Evolutionary conservation across 2,888 invertebrate genomes (phyloP).

Genomic region (Dolomedes plantarius): DNA sequence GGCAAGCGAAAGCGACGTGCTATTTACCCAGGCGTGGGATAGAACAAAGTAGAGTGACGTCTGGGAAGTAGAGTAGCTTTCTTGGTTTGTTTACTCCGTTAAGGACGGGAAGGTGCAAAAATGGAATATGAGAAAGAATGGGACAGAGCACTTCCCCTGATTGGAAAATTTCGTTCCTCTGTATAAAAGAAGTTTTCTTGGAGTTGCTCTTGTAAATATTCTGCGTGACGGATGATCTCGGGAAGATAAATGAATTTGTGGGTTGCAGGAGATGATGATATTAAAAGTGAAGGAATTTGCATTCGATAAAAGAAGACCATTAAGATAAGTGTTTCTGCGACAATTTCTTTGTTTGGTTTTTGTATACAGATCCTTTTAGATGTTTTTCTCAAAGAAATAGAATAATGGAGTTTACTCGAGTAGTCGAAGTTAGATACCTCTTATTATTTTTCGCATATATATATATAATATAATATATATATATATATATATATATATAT

Average conservation of each 20-base stretch:
- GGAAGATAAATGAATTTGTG: background rate
- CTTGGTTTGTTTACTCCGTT: slow-evolving; percentile 49
- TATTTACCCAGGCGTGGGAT: background rate
- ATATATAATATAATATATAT: too few relatives aligned
- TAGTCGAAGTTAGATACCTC: too few relatives aligned
- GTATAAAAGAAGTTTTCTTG: background rate
- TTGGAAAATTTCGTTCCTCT: slow-evolving; percentile 14
- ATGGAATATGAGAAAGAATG: slow-evolving; percentile 45
- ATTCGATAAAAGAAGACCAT: too few relatives aligned
- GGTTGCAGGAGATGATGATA: too few relatives aligned
- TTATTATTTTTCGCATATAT: too few relatives aligned
- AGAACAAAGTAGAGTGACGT: background rate
- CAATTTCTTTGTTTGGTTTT: too few relatives aligned
- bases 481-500: too few relatives aligned
- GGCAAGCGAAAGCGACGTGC: slow-evolving; percentile 27
- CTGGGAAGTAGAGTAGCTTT: slow-evolving; percentile 33
- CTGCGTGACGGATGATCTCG: background rate
- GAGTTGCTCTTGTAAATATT: background rate
- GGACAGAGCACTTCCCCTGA: slow-evolving; percentile 54
- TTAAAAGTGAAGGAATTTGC: too few relatives aligned
- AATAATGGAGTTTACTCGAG: too few relatives aligned
- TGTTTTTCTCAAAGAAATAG: too few relatives aligned
- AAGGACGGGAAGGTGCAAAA: slow-evolving; percentile 31
- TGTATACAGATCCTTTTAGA: too few relatives aligned
- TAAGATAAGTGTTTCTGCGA: too few relatives aligned